Conservation (phyloP, 2,113 vertebrate genomes). For the Arizona elegans region DNA sequence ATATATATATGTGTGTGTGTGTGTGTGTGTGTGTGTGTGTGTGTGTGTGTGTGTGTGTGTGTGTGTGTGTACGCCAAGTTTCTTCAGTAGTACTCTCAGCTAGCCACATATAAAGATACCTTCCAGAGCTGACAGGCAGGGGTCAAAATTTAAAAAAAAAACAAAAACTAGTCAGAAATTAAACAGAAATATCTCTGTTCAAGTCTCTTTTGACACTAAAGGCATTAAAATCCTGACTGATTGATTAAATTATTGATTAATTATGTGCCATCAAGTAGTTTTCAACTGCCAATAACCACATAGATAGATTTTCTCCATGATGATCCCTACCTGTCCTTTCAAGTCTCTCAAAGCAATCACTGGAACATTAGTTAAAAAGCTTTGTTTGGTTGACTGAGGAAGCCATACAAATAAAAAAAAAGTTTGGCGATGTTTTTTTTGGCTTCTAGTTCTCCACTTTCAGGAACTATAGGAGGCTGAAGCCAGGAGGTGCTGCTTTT, state of each 20-base stretch:
- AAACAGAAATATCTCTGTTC: not conserved
- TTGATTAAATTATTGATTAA: not conserved
- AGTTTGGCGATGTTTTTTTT: not conserved
- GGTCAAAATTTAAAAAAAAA: not conserved
- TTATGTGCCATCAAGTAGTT: not conserved
- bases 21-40: no score
- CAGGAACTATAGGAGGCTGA: not conserved
- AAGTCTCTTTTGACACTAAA: not conserved
- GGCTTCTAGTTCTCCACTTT: not conserved
- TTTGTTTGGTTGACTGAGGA: not conserved
- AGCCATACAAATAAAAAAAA: not conserved
- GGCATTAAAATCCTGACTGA: not conserved
- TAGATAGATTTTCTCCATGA: not conserved
- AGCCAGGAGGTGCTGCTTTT: not conserved
- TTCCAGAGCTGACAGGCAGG: not conserved
- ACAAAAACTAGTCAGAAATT: not conserved
- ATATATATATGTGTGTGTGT: no score
- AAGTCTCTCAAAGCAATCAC: not conserved
- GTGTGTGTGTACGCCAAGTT: no score
- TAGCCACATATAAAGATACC: not conserved
- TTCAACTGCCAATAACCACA: not conserved
- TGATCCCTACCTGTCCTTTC: not conserved
- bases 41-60: no score
- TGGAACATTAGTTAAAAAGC: not conserved
- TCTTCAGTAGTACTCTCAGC: not conserved